phyloP scores from a whole-genome alignment of 2,113 vertebrate genomes.

The Pristiophorus japonicus region DNA sequence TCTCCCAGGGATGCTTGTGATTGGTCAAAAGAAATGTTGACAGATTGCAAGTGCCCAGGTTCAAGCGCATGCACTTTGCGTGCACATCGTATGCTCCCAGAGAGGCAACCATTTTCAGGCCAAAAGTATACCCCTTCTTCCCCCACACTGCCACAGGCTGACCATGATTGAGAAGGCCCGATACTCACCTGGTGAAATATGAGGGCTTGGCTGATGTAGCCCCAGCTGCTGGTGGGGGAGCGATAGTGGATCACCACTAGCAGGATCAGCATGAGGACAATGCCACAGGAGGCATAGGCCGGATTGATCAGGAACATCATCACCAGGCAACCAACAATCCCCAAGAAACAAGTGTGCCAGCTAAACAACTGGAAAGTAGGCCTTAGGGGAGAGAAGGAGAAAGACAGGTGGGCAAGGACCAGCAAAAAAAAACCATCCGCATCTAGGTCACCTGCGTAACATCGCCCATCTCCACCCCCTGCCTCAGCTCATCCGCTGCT shows the following conservation, averaged over 20 bases:
- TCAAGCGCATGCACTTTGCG: too few species aligned
- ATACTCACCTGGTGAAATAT: conserved; percentile 73
- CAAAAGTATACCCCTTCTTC: too few species aligned
- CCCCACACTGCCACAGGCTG: not conserved
- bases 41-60: too few species aligned
- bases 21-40: too few species aligned
- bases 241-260: conserved; percentile 74
- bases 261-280: conserved; percentile 69
- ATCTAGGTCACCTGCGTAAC: too few species aligned
- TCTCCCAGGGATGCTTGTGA: too few species aligned
- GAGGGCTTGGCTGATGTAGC: conserved; percentile 81
- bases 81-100: too few species aligned
- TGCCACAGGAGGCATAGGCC: conserved; percentile 68
- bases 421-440: too few species aligned
- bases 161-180: too few species aligned
- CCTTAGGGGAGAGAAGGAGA: conserved; percentile 48
- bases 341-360: conserved; percentile 80
- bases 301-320: conserved; percentile 90
- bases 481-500: too few species aligned
- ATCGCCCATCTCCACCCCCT: too few species aligned
- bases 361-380: conserved; percentile 81
- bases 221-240: conserved; percentile 80
- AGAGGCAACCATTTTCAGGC: too few species aligned
- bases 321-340: conserved; percentile 73
- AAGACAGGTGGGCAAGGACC: not conserved